phyloP scores from a whole-genome alignment of 2,797 vertebrate species.

The Ambastaia sidthimunki region DNA sequence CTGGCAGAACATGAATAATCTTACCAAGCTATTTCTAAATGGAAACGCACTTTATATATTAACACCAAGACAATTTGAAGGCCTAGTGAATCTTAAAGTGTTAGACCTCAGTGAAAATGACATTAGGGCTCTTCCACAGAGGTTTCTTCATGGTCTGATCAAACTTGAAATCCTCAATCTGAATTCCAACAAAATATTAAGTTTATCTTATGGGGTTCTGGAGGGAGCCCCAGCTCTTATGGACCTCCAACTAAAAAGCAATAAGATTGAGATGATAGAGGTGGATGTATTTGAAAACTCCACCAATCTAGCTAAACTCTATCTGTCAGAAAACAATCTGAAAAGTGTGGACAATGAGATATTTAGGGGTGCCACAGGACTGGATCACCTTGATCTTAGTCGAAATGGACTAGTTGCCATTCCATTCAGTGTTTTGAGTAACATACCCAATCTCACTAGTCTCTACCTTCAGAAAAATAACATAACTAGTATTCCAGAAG shows the following conservation, averaged over 20 bases:
- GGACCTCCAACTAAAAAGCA: slow-evolving; percentile 66
- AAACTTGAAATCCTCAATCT: slow-evolving; percentile 65
- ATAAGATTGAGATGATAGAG: slow-evolving; percentile 64
- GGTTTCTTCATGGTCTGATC: slow-evolving; percentile 63
- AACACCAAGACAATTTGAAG: slow-evolving; percentile 53
- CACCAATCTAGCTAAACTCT: slow-evolving; percentile 59
- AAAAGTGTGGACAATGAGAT: slow-evolving; percentile 40
- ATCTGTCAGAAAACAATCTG: slow-evolving; percentile 68
- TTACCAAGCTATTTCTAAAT: slow-evolving; percentile 67
- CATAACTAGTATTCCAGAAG: slow-evolving; percentile 60
- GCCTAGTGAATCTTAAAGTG: slow-evolving; percentile 62
- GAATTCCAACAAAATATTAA: slow-evolving; percentile 67
- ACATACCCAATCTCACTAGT: slow-evolving; percentile 51
- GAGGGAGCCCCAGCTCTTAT: slow-evolving; percentile 58
- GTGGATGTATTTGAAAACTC: slow-evolving; percentile 64
- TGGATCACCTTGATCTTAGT: slow-evolving; percentile 69
- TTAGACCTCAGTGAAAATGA: slow-evolving; percentile 73
- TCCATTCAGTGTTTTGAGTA: slow-evolving; percentile 60
- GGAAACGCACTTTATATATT: slow-evolving; percentile 63
- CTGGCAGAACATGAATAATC: slow-evolving; percentile 65
- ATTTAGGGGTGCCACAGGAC: slow-evolving; percentile 61
- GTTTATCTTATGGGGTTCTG: slow-evolving; percentile 59
- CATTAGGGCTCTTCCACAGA: slow-evolving; percentile 57
- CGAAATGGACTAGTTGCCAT: slow-evolving; percentile 62
- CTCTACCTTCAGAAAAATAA: slow-evolving; percentile 67